These are phyloP conservation scores for Propithecus perrieri DNA, from an alignment of 2,797 vertebrate genomes.

Conservation along the genomic window DNA sequence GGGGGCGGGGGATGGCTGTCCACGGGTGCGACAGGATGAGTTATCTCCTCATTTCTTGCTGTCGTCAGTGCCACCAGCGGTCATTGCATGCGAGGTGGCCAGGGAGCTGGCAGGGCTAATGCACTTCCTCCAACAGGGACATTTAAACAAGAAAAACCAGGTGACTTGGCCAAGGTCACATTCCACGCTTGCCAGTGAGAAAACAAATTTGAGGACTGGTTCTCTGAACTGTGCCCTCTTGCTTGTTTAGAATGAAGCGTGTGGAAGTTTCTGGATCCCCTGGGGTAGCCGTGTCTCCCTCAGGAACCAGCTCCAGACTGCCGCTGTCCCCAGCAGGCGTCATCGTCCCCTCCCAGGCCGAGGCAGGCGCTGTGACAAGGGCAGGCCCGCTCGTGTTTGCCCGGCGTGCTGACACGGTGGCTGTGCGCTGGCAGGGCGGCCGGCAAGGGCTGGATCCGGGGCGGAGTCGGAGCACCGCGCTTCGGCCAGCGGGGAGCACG, in stretches of 20 bases:
- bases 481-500: too few relatives aligned
- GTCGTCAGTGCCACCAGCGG: background rate
- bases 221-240: background rate
- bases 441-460: background rate
- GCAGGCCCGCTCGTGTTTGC: background rate
- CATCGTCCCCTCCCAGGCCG: background rate
- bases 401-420: background rate
- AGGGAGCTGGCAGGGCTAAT: background rate
- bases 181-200: background rate
- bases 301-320: background rate
- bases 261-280: background rate
- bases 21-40: background rate
- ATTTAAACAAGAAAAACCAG: background rate
- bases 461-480: background rate
- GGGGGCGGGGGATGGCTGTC: rapidly evolving
- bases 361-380: background rate
- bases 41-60: background rate
- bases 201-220: background rate
- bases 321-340: background rate
- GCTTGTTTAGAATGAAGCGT: background rate
- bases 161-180: background rate
- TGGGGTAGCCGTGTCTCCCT: background rate
- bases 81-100: background rate
- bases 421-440: background rate
- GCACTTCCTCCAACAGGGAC: background rate